Percentiles rank a stretch among this genome's conserved stretches.
phyloP scores from a whole-genome alignment of 92 coral and sea anemone genomes.

The Paramuricea clavata region DNA sequence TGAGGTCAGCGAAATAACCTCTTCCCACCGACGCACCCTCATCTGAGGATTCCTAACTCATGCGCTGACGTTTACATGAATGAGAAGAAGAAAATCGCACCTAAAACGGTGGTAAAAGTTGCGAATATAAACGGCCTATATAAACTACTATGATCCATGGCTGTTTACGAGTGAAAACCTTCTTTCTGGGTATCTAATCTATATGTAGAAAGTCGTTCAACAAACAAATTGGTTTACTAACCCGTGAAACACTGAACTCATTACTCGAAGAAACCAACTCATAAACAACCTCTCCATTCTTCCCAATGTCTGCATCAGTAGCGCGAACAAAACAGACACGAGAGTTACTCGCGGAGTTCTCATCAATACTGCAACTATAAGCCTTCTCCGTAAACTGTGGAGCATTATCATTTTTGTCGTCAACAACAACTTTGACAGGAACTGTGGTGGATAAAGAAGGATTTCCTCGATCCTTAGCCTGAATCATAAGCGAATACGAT shows the following conservation, averaged over 20 bases:
- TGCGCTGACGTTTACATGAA: too few relatives aligned
- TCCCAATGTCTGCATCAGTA: slow-evolving; percentile 77
- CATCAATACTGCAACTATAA: slow-evolving; percentile 74
- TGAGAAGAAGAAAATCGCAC: too few relatives aligned
- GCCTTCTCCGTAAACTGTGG: slow-evolving; percentile 6
- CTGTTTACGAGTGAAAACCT: too few relatives aligned
- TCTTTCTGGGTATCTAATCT: too few relatives aligned
- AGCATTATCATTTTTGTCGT: slow-evolving; percentile 12
- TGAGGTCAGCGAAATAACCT: too few relatives aligned
- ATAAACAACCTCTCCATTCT: slow-evolving; percentile 74
- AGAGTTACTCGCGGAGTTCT: slow-evolving; percentile 78
- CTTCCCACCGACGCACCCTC: too few relatives aligned
- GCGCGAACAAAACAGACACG: slow-evolving; percentile 83
- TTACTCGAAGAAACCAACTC: slow-evolving; percentile 11
- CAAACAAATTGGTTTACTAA: not conserved
- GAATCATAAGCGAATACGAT: slow-evolving; percentile 55
- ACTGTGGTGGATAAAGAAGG: slow-evolving; percentile 12
- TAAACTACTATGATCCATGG: too few relatives aligned
- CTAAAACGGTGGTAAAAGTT: too few relatives aligned
- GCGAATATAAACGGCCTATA: too few relatives aligned
- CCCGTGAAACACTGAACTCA: slow-evolving; percentile 17
- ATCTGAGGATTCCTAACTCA: too few relatives aligned
- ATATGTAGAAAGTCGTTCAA: too few relatives aligned
- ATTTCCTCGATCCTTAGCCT: slow-evolving; percentile 32
- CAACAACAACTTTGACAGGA: slow-evolving; percentile 11